phyloP scores from a whole-genome alignment of 2,888 invertebrate genomes.

The Morpho deidamia region DNA sequence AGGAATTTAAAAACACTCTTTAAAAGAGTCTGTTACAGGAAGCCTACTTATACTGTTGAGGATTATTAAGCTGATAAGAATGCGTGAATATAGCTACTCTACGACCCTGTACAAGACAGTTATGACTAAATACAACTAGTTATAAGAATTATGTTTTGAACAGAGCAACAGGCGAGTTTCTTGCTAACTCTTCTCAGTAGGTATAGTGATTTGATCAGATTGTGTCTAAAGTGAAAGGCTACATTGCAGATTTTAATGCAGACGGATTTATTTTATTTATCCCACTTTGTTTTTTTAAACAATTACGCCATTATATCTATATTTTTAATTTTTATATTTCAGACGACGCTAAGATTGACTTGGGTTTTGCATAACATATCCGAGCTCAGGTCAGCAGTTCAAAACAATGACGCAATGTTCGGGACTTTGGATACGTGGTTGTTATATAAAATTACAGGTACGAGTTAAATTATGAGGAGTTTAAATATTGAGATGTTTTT shows the following conservation, averaged over 20 bases:
- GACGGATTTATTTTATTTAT: neutral
- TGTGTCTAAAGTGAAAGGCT: neutral
- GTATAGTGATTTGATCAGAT: no score
- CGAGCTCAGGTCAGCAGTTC: constrained; percentile 81
- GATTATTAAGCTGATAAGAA: no score
- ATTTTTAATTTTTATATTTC: constrained; percentile 29
- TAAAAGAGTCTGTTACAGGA: no score
- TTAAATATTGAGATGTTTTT: neutral
- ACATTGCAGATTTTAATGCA: neutral
- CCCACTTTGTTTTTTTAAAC: neutral
- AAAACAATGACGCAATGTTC: constrained; percentile 83
- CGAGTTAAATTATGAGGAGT: constrained; percentile 16
- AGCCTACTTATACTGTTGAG: no score
- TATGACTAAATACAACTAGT: no score
- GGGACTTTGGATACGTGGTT: constrained; percentile 97
- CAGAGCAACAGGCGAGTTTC: no score
- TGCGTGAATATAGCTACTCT: no score
- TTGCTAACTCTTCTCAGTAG: no score
- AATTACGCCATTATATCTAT: neutral
- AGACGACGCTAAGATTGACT: constrained; percentile 87
- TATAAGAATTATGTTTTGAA: no score
- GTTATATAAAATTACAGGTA: constrained; percentile 86
- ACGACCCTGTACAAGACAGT: no score
- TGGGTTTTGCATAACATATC: constrained; percentile 88
- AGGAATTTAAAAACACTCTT: no score